These are phyloP conservation scores for Cistogaster globosa DNA, from an alignment of 2,888 invertebrate genomes.

Conservation along the genomic window DNA sequence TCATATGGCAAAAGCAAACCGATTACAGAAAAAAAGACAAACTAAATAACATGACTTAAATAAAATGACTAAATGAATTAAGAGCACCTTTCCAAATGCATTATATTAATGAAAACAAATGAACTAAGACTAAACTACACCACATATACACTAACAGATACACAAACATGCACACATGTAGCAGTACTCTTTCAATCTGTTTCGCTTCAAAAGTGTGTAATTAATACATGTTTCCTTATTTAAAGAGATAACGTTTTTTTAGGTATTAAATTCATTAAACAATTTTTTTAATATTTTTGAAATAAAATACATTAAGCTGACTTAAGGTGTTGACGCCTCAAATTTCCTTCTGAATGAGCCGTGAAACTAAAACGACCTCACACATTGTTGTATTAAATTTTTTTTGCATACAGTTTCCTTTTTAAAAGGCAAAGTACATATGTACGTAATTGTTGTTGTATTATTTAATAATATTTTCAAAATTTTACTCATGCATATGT, in stretches of 20 bases:
- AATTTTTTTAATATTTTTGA: conserved; percentile 26
- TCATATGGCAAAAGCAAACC: conserved; percentile 75
- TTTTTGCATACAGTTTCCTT: conserved; percentile 44
- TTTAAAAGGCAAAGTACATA: not conserved
- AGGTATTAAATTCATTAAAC: conserved; percentile 53
- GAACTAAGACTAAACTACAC: not conserved
- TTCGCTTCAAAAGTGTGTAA: conserved; percentile 22
- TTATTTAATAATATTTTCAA: conserved; percentile 5
- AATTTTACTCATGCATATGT: not conserved
- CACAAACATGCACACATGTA: not conserved
- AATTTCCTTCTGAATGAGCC: conserved; percentile 74
- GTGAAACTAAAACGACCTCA: conserved; percentile 75
- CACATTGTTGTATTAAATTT: conserved; percentile 73
- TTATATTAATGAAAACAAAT: conserved; percentile 44
- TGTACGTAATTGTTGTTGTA: not conserved
- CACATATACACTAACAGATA: not conserved
- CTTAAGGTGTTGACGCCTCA: conserved; percentile 81
- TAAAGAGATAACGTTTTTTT: conserved; percentile 28
- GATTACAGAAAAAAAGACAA: conserved; percentile 14
- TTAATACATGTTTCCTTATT: conserved; percentile 67
- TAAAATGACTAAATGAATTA: conserved; percentile 56
- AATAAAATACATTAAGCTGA: conserved; percentile 75
- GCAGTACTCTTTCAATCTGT: conserved; percentile 5
- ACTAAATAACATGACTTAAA: conserved; percentile 28
- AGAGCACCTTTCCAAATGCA: conserved; percentile 64